Conservation (phyloP, 2,797 vertebrate species). For the Syngnathus rostellatus region DNA sequence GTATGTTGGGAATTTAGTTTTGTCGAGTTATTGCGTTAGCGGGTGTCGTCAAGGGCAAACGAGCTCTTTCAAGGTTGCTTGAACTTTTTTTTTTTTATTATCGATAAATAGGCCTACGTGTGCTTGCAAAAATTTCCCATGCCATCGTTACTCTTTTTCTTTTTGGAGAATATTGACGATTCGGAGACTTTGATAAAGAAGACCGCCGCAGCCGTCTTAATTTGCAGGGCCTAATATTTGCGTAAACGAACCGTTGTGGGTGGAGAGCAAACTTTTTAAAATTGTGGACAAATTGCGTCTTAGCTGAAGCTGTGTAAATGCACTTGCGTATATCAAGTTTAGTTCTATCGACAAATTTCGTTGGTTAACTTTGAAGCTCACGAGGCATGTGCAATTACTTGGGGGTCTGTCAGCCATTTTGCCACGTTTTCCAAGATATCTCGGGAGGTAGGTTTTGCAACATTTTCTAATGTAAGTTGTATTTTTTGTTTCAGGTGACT, state of each 20-base stretch:
- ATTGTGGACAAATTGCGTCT: neutral
- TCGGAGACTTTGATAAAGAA: neutral
- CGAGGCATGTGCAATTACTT: neutral
- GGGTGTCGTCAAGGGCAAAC: neutral
- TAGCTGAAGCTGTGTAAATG: neutral
- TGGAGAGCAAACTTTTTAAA: neutral
- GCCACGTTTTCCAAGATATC: neutral
- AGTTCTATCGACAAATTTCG: neutral
- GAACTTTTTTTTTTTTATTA: neutral
- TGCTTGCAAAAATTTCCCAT: no score
- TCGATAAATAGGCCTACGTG: neutral
- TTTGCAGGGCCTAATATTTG: neutral
- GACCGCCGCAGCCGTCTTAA: no score
- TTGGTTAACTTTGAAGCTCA: neutral
- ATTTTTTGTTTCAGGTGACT: slow-evolving; percentile 7
- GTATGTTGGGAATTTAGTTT: neutral
- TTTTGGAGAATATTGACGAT: no score
- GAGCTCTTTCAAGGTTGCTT: neutral
- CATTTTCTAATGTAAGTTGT: neutral
- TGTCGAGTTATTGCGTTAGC: neutral
- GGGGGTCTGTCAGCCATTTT: neutral
- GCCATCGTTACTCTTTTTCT: neutral
- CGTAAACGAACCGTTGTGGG: neutral
- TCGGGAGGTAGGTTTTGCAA: neutral
- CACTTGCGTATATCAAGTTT: neutral